Conservation (phyloP, 2,797 vertebrate genomes). For the Hippoglossus hippoglossus region DNA sequence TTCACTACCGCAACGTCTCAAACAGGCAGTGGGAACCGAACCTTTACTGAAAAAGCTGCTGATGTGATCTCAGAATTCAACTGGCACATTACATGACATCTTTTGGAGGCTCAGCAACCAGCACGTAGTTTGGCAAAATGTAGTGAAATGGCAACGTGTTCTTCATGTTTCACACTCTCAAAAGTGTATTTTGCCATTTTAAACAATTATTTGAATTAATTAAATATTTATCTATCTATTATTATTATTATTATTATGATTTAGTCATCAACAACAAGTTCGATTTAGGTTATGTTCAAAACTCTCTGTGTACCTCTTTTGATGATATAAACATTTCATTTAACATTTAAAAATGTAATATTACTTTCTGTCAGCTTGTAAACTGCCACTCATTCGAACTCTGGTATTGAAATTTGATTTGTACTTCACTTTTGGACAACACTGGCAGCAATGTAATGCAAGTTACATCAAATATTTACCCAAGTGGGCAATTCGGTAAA, state of each 20-base stretch:
- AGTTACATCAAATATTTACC: constrained; percentile 1
- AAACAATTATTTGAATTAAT: neutral
- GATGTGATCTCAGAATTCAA: constrained; percentile 3
- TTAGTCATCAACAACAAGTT: no score
- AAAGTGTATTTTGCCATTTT: neutral
- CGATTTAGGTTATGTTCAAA: no score
- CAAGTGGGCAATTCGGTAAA: constrained; percentile 11
- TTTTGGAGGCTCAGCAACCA: constrained; percentile 12
- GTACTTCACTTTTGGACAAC: constrained; percentile 21
- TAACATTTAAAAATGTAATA: neutral
- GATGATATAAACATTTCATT: constrained; percentile 21
- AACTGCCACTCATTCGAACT: constrained; percentile 10
- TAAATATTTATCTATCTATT: no score
- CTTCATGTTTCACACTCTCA: neutral
- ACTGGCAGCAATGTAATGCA: constrained; percentile 12
- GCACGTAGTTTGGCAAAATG: constrained; percentile 31
- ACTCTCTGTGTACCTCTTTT: neutral
- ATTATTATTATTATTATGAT: no score
- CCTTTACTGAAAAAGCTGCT: constrained; percentile 1
- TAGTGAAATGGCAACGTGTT: constrained; percentile 1
- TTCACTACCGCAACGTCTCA: no score
- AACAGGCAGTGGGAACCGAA: no score
- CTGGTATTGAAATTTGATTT: constrained; percentile 8
- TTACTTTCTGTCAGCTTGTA: neutral
- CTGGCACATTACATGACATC: constrained; percentile 19